Percentiles rank a stretch among this genome's conserved stretches.
phyloP scores from a whole-genome alignment of 2,113 vertebrate genomes.

The Anser brachyrhynchus region DNA sequence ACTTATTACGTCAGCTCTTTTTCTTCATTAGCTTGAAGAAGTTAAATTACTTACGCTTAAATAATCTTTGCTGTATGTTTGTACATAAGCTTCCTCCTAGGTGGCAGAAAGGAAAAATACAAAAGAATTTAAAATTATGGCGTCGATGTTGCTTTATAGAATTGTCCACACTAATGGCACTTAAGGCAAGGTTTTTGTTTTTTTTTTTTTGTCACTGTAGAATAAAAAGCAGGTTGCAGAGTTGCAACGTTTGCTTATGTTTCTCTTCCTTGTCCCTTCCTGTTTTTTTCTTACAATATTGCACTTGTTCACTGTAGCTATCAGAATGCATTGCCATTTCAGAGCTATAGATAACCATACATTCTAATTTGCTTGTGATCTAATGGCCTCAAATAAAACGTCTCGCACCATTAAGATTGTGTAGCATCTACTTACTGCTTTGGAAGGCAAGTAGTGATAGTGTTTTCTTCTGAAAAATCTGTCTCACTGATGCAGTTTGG shows the following conservation, averaged over 20 bases:
- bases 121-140: neutral
- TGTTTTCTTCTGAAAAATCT: conserved; percentile 15
- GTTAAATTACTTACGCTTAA: conserved; percentile 34
- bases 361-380: neutral
- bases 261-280: conserved; percentile 31
- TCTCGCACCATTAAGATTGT: neutral
- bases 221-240: conserved; percentile 40
- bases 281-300: conserved; percentile 55
- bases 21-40: neutral
- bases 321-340: conserved; percentile 16
- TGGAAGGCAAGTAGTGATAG: conserved; percentile 48
- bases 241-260: conserved; percentile 34
- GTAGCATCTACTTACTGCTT: conserved; percentile 45
- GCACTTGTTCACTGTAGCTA: conserved; percentile 58
- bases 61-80: conserved; percentile 45
- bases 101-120: conserved; percentile 37
- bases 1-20: conserved; percentile 24
- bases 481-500: conserved; percentile 56
- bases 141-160: neutral
- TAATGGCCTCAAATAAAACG: neutral
- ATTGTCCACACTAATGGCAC: neutral
- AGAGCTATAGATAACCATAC: neutral
- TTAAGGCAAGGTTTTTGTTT: conserved; percentile 48
- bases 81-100: conserved; percentile 34
- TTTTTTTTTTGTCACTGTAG: neutral